These are phyloP conservation scores for Labeo catla DNA, from an alignment of 2,113 vertebrate genomes.

Conservation along the genomic window DNA sequence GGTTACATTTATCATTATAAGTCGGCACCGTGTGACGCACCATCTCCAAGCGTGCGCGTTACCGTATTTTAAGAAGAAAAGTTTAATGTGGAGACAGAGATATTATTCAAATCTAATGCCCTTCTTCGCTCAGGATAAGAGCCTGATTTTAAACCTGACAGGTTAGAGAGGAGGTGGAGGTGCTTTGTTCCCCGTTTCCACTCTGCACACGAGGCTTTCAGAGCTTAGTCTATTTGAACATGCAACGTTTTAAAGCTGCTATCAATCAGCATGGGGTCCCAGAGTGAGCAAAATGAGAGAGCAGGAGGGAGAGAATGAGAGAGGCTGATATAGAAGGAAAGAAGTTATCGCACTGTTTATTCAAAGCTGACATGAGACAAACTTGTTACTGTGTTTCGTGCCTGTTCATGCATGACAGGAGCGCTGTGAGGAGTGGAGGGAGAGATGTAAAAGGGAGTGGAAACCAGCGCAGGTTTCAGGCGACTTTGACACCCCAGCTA, in stretches of 20 bases:
- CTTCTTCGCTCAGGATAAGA: conserved; percentile 63
- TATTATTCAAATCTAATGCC: conserved; percentile 57
- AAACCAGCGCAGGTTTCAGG: conserved; percentile 47
- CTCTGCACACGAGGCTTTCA: conserved; percentile 63
- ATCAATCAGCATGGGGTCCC: conserved; percentile 65
- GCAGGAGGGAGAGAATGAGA: conserved; percentile 23
- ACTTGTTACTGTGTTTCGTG: conserved; percentile 70
- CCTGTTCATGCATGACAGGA: conserved; percentile 70
- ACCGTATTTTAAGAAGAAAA: conserved; percentile 39
- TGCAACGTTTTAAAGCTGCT: conserved; percentile 69
- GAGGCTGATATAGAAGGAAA: conserved; percentile 24
- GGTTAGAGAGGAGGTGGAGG: conserved; percentile 64
- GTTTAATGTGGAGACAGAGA: conserved; percentile 57
- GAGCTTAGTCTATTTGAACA: conserved; percentile 71
- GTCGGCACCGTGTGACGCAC: conserved; percentile 25
- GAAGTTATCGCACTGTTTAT: conserved; percentile 69
- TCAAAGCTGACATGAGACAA: conserved; percentile 74
- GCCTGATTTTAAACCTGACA: conserved; percentile 69
- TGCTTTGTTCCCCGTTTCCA: conserved; percentile 71
- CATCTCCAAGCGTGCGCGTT: conserved; percentile 41
- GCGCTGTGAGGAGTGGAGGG: conserved; percentile 56
- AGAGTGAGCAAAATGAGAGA: conserved; percentile 62
- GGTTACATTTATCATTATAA: conserved; percentile 49
- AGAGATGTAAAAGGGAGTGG: conserved; percentile 46
- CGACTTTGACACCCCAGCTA: conserved; percentile 55